Evolutionary conservation across 2,113 vertebrate genomes (phyloP), one percentile per base, ranked within the genome.

Genomic region (Orycteropus afer): DNA sequence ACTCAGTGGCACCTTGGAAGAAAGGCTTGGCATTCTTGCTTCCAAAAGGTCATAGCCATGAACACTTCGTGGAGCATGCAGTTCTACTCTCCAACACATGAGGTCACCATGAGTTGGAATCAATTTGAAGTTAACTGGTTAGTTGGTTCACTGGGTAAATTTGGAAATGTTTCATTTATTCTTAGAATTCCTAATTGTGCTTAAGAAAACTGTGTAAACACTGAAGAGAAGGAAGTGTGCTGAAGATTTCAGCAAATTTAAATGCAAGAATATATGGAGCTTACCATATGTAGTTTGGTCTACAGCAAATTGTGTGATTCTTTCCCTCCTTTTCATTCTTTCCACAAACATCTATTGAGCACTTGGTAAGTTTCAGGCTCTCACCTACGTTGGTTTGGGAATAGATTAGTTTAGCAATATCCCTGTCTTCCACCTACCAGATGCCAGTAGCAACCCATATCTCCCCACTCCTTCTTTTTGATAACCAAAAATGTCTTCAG

Each of bases 381-480:
- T 88, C 83, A 79, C 77, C 83, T 79, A 78, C 71, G 88, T 71
- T 53, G 77, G 59, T 82, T 61, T 77, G 90, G 78, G 61, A 78
- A 61, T 42, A 51, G 10, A 78, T 74, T 7, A n/a, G 49, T 59
- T 74, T 32, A 90, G 81, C 86, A 81, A 25, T 47, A 34, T 49
- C 47, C 23, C 23, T n/a, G 47, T 23, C 45, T 32, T 51, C 88
- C 77, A 23, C 83, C 25, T 53, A 40, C 61, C 37, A 83, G 83
- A 83, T 78, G 78, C 61, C 51, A 55, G 40, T 20, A 23, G 49
- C 67, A 42, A 61, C 18, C 42, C 29, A 63, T 3, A n/a, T n/a
- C 63, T 34, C 34, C 32, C 12, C 34, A 11, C 34, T n/a, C 63
- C 29, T 8, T 34, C 59, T 37, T 80, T 63, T 23, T 40, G 61